A percentile compares a stretch with the other conserved stretches of the same genome.
phyloP scores from a whole-genome alignment of 1,140 invertebrate species.

The Augochlora pura region DNA sequence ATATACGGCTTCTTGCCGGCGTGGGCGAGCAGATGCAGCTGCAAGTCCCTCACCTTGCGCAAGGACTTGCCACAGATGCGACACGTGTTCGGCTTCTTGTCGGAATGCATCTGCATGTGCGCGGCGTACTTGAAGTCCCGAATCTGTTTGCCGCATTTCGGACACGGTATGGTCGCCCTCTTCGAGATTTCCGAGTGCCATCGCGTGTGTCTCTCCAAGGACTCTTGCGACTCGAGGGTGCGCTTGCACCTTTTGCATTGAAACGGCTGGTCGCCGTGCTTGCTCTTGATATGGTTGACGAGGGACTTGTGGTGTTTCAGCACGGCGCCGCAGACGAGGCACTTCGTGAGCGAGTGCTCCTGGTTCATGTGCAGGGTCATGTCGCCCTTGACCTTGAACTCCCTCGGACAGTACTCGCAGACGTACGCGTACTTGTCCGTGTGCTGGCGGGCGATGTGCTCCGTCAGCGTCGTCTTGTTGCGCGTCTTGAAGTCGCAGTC shows the following conservation, averaged over 20 bases:
- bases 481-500: conserved; percentile 78
- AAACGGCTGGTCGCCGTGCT: conserved; percentile 67
- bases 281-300: conserved; percentile 67
- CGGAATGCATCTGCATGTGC: conserved; percentile 85
- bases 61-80: conserved; percentile 87
- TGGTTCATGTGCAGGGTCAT: conserved; percentile 63
- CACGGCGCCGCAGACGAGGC: conserved; percentile 77
- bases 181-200: conserved; percentile 78
- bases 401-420: conserved; percentile 72
- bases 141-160: conserved; percentile 79
- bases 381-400: conserved; percentile 73
- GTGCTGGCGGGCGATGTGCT: conserved; percentile 78
- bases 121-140: conserved; percentile 84
- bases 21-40: conserved; percentile 88
- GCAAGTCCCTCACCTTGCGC: conserved; percentile 83
- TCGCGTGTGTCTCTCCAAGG: conserved; percentile 82
- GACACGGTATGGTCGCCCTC: conserved; percentile 77
- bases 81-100: conserved; percentile 87
- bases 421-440: conserved; percentile 64
- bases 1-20: conserved; percentile 90
- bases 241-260: conserved; percentile 70
- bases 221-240: conserved; percentile 77
- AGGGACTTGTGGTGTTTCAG: conserved; percentile 76
- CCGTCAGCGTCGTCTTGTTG: conserved; percentile 78
- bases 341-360: conserved; percentile 74